Conservation (phyloP, 2,888 invertebrate species). For the Fissipunctia ypsillon region DNA sequence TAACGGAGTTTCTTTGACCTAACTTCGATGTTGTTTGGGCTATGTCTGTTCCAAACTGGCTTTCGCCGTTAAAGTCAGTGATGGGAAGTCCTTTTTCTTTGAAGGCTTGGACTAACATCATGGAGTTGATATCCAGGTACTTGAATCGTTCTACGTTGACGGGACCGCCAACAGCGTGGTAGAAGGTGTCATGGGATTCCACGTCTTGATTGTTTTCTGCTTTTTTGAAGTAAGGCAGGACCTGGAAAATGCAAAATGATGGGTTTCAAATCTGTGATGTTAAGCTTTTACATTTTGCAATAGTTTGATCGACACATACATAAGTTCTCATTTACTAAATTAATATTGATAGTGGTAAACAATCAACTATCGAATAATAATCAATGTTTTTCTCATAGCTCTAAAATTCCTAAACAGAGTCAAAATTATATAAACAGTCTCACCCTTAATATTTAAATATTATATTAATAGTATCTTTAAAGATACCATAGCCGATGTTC, state of each 20-base stretch:
- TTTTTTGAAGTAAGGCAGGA: slow-evolving; percentile 93
- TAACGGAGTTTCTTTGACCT: slow-evolving; percentile 91
- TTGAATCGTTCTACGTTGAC: slow-evolving; percentile 92
- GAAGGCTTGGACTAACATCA: slow-evolving; percentile 91
- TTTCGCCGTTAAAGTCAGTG: slow-evolving; percentile 90
- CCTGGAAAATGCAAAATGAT: slow-evolving; percentile 74
- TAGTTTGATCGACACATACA: background rate
- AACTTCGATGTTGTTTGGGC: slow-evolving; percentile 91
- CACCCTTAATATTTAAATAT: background rate
- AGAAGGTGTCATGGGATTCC: slow-evolving; percentile 88
- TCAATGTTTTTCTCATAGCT: background rate
- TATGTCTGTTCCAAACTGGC: slow-evolving; percentile 91
- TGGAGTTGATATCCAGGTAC: slow-evolving; percentile 91
- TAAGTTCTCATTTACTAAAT: background rate
- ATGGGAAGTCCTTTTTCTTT: slow-evolving; percentile 91
- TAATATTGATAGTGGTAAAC: background rate
- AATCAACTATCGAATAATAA: background rate
- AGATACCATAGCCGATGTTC: too few relatives aligned
- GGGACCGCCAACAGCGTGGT: slow-evolving; percentile 92
- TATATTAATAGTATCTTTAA: too few relatives aligned
- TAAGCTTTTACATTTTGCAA: background rate
- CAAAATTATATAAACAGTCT: background rate
- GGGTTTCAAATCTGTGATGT: background rate
- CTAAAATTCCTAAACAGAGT: background rate
- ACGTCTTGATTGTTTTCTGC: slow-evolving; percentile 91